phyloP scores from a whole-genome alignment of 92 coral and sea anemone genomes.

The Chrysogorgia sp. region DNA sequence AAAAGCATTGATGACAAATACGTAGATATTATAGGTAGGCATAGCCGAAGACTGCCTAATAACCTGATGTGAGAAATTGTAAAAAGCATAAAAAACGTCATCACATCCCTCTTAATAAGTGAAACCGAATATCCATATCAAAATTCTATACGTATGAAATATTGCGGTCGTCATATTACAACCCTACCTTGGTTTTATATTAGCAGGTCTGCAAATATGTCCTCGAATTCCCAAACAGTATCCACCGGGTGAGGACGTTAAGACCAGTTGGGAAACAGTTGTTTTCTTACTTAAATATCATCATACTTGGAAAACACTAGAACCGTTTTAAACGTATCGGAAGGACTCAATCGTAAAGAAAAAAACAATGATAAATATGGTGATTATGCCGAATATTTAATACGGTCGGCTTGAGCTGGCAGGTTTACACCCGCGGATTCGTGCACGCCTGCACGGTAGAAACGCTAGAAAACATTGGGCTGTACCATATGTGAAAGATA shows the following conservation, averaged over 20 bases:
- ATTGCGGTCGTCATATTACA: constrained; percentile 41
- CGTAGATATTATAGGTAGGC: too few relatives aligned
- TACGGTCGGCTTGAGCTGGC: constrained; percentile 21
- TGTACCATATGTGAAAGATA: too few relatives aligned
- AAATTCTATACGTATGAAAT: constrained; percentile 15
- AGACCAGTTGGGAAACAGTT: constrained; percentile 16
- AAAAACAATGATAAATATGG: not conserved
- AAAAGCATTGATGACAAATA: too few relatives aligned
- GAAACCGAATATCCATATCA: constrained; percentile 23
- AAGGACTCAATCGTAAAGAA: constrained; percentile 16
- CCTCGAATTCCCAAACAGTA: constrained; percentile 21
- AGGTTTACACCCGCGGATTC: constrained; percentile 18
- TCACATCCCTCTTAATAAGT: not conserved
- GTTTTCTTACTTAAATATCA: constrained; percentile 20
- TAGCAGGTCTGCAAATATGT: constrained; percentile 15
- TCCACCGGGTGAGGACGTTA: not conserved
- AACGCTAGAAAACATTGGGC: not conserved
- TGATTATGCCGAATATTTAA: constrained; percentile 13
- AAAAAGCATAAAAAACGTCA: constrained; percentile 16
- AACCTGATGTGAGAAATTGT: not conserved
- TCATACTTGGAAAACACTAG: constrained; percentile 30
- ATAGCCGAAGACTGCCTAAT: not conserved
- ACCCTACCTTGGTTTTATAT: constrained; percentile 19
- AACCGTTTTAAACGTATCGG: constrained; percentile 24
- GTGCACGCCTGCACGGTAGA: not conserved